phyloP scores from a whole-genome alignment of 2,113 vertebrate genomes.

The Anarhynchus alexandrinus region DNA sequence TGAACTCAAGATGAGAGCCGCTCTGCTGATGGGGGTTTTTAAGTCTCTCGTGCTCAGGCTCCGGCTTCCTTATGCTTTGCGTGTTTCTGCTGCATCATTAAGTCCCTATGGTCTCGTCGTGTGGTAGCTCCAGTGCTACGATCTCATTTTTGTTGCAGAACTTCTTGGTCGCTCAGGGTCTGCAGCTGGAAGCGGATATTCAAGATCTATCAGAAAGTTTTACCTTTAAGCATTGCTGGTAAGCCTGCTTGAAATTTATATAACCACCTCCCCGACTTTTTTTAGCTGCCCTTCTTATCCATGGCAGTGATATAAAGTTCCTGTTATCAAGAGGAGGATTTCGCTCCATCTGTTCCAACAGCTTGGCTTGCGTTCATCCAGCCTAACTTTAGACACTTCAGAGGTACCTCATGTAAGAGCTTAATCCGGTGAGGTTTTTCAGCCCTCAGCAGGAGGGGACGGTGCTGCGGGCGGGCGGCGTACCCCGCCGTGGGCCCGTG shows the following conservation, averaged over 20 bases:
- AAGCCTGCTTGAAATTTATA: conserved; percentile 26
- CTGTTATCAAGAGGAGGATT: conserved; percentile 66
- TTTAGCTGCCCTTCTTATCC: conserved; percentile 66
- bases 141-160: background rate
- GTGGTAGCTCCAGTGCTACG: background rate
- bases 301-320: conserved; percentile 57
- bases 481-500: background rate
- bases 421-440: conserved; percentile 11
- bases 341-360: conserved; percentile 65
- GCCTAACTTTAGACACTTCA: conserved; percentile 60
- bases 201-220: background rate
- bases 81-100: background rate
- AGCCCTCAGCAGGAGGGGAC: background rate
- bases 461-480: accelerated
- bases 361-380: conserved; percentile 59
- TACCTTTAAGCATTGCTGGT: conserved; percentile 34
- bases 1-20: background rate
- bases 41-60: background rate
- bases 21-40: background rate
- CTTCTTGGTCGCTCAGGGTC: background rate
- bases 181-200: background rate
- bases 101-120: background rate
- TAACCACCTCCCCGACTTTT: conserved; percentile 53
- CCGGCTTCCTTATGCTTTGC: background rate
- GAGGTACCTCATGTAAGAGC: conserved; percentile 27